Evolutionary conservation across 2,888 invertebrate genomes (phyloP).

Genomic region (Lasioglossum oenotherae): DNA sequence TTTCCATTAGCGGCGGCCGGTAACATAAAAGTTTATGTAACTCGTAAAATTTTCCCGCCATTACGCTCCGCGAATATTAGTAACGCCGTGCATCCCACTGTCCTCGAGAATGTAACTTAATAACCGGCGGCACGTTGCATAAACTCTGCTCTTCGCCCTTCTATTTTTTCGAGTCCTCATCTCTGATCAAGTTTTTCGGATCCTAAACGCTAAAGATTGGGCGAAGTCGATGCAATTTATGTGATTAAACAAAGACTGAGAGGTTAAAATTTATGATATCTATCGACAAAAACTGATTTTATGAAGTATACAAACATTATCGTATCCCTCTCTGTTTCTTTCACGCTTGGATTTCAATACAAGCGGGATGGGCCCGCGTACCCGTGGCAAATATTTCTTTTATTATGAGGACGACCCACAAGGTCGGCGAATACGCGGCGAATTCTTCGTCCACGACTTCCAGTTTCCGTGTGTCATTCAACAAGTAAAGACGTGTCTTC

Average conservation of each 20-base stretch:
- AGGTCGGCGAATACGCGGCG: too few species aligned
- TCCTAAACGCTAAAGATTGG: too few species aligned
- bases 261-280: neutral
- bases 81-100: conserved; percentile 6
- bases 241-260: neutral
- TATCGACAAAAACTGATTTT: too few species aligned
- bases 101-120: conserved; percentile 25
- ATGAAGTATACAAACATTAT: too few species aligned
- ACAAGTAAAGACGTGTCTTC: too few species aligned
- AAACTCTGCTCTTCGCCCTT: neutral
- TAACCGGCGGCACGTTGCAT: conserved; percentile 3
- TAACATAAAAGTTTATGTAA: conserved; percentile 51
- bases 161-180: neutral
- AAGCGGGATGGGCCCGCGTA: too few species aligned
- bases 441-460: too few species aligned
- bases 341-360: too few species aligned
- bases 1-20: conserved; percentile 41
- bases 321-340: too few species aligned
- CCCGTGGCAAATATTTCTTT: too few species aligned
- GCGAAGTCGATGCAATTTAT: neutral
- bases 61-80: conserved; percentile 38
- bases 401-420: too few species aligned
- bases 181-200: neutral
- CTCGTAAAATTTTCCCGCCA: conserved; percentile 50
- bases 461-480: too few species aligned